phyloP scores from a whole-genome alignment of 2,888 invertebrate genomes.

The Temnothorax unifasciatus region DNA sequence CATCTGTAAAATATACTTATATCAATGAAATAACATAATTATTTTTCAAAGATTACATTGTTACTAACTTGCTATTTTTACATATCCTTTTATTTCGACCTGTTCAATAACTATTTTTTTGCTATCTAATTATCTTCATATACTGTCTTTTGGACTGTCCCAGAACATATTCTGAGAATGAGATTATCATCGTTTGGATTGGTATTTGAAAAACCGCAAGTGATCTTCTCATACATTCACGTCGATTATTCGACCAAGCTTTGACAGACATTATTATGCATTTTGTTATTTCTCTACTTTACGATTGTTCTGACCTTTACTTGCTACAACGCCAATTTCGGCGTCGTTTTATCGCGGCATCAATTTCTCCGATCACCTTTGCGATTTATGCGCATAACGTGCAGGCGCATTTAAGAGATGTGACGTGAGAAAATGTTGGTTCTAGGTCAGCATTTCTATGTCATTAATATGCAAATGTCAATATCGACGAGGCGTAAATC shows the following conservation, averaged over 20 bases:
- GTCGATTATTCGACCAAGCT: slow-evolving; percentile 56
- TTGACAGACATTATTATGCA: slow-evolving; percentile 65
- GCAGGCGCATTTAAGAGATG: neutral
- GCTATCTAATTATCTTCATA: neutral
- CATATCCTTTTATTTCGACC: no score
- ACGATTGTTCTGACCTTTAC: slow-evolving; percentile 76
- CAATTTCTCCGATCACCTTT: slow-evolving; percentile 19
- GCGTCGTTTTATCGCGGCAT: slow-evolving; percentile 60
- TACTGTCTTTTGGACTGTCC: neutral
- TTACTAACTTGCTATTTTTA: no score
- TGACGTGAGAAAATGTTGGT: neutral
- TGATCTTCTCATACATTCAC: slow-evolving; percentile 34
- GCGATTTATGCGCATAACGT: neutral
- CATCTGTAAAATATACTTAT: no score
- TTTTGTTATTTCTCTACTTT: slow-evolving; percentile 78
- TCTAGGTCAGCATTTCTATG: neutral
- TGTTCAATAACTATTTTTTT: neutral
- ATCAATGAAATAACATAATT: no score
- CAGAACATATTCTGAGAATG: slow-evolving; percentile 19
- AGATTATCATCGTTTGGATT: neutral
- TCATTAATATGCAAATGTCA: neutral
- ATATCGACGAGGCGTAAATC: neutral
- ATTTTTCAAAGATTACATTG: no score
- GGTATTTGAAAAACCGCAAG: slow-evolving; percentile 44
- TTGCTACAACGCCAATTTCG: slow-evolving; percentile 69